These are phyloP conservation scores for Eurytoma californica DNA, from an alignment of 2,888 invertebrate species.

Conservation along the genomic window DNA sequence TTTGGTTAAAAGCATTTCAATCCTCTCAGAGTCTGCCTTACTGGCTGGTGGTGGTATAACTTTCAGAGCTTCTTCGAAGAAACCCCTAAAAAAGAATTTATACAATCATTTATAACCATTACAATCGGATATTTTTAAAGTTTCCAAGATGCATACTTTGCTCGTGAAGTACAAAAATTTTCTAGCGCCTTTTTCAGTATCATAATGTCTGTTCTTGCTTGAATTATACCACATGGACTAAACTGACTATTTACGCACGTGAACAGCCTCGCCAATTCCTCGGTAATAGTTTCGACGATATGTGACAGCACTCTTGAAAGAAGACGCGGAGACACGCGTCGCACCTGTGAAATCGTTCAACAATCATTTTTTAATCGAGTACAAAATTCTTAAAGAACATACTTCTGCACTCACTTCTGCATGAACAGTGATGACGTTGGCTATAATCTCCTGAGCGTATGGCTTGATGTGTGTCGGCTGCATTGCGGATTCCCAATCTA, in stretches of 20 bases:
- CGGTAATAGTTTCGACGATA: slow-evolving; percentile 93
- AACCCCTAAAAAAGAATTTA: slow-evolving; percentile 76
- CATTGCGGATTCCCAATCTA: slow-evolving; percentile 88
- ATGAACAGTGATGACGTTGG: slow-evolving; percentile 87
- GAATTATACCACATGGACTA: slow-evolving; percentile 83
- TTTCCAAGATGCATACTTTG: slow-evolving; percentile 76
- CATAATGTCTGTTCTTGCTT: slow-evolving; percentile 87
- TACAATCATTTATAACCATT: neutral
- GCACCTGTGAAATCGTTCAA: slow-evolving; percentile 78
- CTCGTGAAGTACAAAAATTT: slow-evolving; percentile 81
- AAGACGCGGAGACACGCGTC: slow-evolving; percentile 86
- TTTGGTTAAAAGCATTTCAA: slow-evolving; percentile 69
- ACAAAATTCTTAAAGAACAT: slow-evolving; percentile 24
- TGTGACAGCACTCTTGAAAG: slow-evolving; percentile 84
- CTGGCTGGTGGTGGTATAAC: slow-evolving; percentile 82
- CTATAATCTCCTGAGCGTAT: slow-evolving; percentile 92
- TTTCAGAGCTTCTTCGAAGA: slow-evolving; percentile 88
- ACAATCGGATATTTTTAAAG: too few species aligned
- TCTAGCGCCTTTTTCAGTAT: slow-evolving; percentile 82
- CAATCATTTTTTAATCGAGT: too few species aligned
- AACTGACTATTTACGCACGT: slow-evolving; percentile 83
- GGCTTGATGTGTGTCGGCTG: slow-evolving; percentile 87
- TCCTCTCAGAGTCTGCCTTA: slow-evolving; percentile 76
- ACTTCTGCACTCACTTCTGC: slow-evolving; percentile 85
- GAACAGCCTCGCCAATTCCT: slow-evolving; percentile 92